Base-by-base conservation (phyloP, 2,888 invertebrate species). In the Pollenia labialis region DNA sequence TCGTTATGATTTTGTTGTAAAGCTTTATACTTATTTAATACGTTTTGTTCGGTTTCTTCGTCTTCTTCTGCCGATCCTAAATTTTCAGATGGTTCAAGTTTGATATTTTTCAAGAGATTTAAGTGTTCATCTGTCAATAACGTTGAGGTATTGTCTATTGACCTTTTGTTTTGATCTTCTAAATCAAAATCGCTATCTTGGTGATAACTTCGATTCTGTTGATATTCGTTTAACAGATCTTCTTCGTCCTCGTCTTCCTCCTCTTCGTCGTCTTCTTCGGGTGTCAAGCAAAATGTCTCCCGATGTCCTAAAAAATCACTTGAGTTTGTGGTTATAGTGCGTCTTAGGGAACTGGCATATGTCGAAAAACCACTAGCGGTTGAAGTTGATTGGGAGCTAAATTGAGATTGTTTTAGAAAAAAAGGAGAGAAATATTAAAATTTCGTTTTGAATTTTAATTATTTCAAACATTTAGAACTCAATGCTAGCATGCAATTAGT, bases 301-400 rank as follows among this genome's bases (percentile, higher is more conserved):
- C 93, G 91, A 90, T 93, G 93, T 88, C 92, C 92, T 89, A 93
- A 90, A 91, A 93, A 93, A 90, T 93, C 93, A 90, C 92, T 93
- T 85, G 93, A 92, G 90, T 92, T 92, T 88, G 92, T 92, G 88
- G 93, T 92, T 88, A 92, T 91, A 88, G 93, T 92, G 77, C 92
- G 92, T 89, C 91, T 90, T 81, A 93, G 88, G 77, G 93, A 93
- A 90, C 93, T 93, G 88, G 93, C 93, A 89, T 93, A 93, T 82
- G 93, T 93, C 83, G 93, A 93, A 88, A 93, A 93, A 88, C 93
- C 93, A 88, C 93, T 93, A 79, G 92, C 93, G 71, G 93, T 92
- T 75, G 92, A 92, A 40, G 93, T 92, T 56, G 93, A 93, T 88
- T 93, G 93, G 42, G 93, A 93, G 88, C 93, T 93, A 52, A 48